Evolutionary conservation across 2,797 vertebrate genomes (phyloP), one percentile per base, ranked within the genome.

Genomic region (Poeciliopsis turneri): DNA sequence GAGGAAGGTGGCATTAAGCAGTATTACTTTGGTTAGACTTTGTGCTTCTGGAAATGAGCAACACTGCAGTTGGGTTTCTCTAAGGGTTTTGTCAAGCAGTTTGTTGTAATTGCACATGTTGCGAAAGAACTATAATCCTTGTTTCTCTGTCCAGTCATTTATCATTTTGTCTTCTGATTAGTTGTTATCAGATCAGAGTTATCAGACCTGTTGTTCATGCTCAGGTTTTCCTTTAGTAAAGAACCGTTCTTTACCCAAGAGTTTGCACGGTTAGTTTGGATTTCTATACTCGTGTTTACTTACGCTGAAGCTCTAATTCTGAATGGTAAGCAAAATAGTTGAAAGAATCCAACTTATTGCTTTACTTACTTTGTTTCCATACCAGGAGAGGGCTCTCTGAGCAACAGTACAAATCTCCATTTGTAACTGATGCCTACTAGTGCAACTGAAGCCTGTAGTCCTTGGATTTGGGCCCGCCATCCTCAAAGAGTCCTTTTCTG

Each of bases 401-500:
- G n/a, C 47, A 80, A 41, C 20, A 41, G 13, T 53, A 55, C 51
- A 33, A 33, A 77, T 72, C 49, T 20, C 45, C 75, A 43, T 47
- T 69, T 72, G 43, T 55, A 75, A 76, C 76, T 30, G 59, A 72
- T 81, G 79, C 72, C 13, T 72, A 16, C 75, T 83, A 36, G 43
- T 74, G 36, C 83, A 78, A 39, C 68, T 11, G 76, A 45, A 74
- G 72, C 78, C 78, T 83, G 41, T 2, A 46, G 74, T 79, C 68
- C 51, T 41, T 64, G 41, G 78, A 76, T 78, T 71, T 57, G 66
- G 84, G 57, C 77, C 78, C 78, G 82, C 79, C 72, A 70, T 85
- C 11, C 66, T 80, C 49, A 43, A 66, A 20, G 55, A 75, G 72
- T 75, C 74, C 72, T 64, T 75, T 84, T 70, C 78, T 77, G 76